Percentiles rank a stretch among this genome's conserved stretches.
Conservation (phyloP, 2,888 invertebrate genomes). For the Dasypogon diadema region DNA sequence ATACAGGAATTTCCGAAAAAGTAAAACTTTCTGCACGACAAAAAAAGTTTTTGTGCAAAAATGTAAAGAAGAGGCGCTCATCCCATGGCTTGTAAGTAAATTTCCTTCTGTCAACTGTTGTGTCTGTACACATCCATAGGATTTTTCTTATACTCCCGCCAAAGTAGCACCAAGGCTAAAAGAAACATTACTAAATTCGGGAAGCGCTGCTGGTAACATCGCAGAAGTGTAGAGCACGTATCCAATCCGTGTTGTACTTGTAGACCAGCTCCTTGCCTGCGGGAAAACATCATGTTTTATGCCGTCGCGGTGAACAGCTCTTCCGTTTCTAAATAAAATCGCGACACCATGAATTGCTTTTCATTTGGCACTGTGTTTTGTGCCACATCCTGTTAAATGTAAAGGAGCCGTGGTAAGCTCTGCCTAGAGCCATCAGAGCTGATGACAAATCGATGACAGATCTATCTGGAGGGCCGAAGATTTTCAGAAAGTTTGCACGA, state of each 20-base stretch:
- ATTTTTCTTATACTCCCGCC: not conserved
- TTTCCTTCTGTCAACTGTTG: constrained; percentile 36
- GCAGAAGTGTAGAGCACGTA: not conserved
- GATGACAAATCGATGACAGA: not conserved
- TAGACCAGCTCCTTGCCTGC: constrained; percentile 11
- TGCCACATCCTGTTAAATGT: constrained; percentile 26
- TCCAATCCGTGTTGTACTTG: not conserved
- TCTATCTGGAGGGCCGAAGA: not conserved
- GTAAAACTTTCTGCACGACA: constrained; percentile 21
- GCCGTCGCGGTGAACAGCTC: constrained; percentile 3
- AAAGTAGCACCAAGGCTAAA: not conserved
- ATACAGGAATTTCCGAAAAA: not conserved
- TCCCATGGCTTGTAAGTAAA: constrained; percentile 17
- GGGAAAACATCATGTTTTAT: constrained; percentile 34
- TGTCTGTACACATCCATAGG: constrained; percentile 15
- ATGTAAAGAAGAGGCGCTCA: constrained; percentile 6
- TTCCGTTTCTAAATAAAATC: constrained; percentile 34
- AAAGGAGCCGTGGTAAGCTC: not conserved
- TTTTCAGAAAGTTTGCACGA: not conserved
- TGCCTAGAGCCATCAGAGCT: not conserved
- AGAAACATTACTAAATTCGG: not conserved
- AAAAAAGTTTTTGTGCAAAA: constrained; percentile 36
- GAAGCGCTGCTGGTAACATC: not conserved
- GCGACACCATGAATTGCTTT: constrained; percentile 29
- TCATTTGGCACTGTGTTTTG: not conserved